Percentiles rank a stretch among this genome's conserved stretches.
Conservation (phyloP, 2,113 vertebrate genomes). For the Miniopterus natalensis region DNA sequence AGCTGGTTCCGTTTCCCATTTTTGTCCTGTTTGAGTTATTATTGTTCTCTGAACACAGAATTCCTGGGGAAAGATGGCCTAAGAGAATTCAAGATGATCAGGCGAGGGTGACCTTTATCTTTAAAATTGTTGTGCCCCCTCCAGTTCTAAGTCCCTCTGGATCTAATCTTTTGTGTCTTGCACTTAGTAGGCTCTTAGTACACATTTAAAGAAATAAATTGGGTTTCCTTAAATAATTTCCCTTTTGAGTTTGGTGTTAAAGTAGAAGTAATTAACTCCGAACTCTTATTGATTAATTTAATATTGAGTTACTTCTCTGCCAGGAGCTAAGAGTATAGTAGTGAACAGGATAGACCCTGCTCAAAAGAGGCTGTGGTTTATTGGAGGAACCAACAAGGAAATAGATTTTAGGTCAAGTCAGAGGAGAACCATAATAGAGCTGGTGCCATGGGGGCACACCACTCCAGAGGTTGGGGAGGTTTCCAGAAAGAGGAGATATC, state of each 20-base stretch:
- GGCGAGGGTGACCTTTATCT: not conserved
- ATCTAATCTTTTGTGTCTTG: not conserved
- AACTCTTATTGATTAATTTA: not conserved
- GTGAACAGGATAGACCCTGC: not conserved
- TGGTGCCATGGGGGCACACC: not conserved
- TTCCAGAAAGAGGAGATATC: not conserved
- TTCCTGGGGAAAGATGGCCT: not conserved
- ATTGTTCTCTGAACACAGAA: not conserved
- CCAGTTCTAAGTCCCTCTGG: not conserved
- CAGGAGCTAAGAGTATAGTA: not conserved
- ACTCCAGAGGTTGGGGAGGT: not conserved
- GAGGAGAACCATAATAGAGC: not conserved
- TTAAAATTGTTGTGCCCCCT: not conserved
- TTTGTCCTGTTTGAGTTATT: not conserved
- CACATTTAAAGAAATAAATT: not conserved
- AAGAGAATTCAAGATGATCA: not conserved
- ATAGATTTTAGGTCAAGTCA: not conserved
- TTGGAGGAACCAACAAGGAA: not conserved
- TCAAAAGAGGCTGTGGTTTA: not conserved
- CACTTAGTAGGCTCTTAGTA: not conserved
- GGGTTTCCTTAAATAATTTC: slow-evolving; percentile 14
- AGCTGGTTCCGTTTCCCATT: not conserved
- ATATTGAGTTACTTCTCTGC: not conserved
- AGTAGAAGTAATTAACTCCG: not conserved
- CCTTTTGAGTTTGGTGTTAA: not conserved